phyloP scores from a whole-genome alignment of 2,797 vertebrate species.

The Rhynchotus rufescens region DNA sequence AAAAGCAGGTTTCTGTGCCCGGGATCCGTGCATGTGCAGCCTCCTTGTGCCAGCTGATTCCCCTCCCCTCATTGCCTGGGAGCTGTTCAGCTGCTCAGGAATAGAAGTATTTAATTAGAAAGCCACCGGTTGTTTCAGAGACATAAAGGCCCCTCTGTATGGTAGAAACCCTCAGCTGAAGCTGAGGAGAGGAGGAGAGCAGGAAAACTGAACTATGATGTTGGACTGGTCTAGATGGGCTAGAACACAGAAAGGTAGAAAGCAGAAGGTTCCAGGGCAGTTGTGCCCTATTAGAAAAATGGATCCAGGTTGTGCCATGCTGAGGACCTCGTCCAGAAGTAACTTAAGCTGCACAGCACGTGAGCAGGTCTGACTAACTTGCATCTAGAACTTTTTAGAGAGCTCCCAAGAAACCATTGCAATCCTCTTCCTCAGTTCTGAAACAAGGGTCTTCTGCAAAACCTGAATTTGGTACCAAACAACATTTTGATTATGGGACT shows the following conservation, averaged over 20 bases:
- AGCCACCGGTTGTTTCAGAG: background rate
- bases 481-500: background rate
- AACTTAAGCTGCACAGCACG: background rate
- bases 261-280: background rate
- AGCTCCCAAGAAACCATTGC: background rate
- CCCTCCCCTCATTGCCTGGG: background rate
- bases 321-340: background rate
- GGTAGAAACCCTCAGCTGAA: background rate
- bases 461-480: background rate
- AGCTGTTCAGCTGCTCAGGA: background rate
- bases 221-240: background rate
- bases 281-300: rapidly evolving
- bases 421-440: background rate
- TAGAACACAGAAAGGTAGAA: background rate
- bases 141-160: conserved; percentile 19
- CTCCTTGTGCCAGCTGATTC: background rate
- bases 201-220: background rate
- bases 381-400: background rate
- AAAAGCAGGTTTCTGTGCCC: background rate
- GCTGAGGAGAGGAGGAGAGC: background rate
- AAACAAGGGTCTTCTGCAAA: background rate
- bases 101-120: conserved; percentile 10
- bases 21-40: background rate
- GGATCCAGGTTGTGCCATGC: background rate
- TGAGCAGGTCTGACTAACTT: background rate